Conservation (phyloP, 2,113 vertebrate genomes). For the Gopherus flavomarginatus region DNA sequence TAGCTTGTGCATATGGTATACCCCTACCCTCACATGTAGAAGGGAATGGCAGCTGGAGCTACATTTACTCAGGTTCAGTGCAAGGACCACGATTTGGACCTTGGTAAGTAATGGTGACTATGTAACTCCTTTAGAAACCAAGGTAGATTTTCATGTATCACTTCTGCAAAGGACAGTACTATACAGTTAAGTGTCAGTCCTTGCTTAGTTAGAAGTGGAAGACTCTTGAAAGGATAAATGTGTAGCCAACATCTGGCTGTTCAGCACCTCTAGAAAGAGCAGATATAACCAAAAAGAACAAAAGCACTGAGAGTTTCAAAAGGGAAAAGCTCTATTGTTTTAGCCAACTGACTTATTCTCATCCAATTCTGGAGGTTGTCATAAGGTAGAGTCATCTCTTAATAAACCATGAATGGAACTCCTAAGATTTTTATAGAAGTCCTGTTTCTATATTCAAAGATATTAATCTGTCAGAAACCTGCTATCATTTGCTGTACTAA, state of each 20-base stretch:
- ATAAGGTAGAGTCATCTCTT: neutral
- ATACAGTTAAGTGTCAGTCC: neutral
- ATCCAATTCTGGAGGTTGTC: neutral
- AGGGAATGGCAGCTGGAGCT: neutral
- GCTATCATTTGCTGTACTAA: neutral
- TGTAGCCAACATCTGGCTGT: neutral
- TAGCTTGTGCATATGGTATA: neutral
- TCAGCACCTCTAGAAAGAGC: neutral
- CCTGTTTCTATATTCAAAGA: neutral
- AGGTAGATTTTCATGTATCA: neutral
- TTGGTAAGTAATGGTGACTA: neutral
- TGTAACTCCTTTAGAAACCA: neutral
- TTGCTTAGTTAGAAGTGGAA: neutral
- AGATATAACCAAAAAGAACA: neutral
- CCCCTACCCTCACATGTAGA: neutral
- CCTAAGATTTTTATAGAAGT: neutral
- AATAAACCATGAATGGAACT: neutral
- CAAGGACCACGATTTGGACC: neutral
- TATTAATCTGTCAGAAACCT: accelerated
- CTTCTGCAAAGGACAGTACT: neutral
- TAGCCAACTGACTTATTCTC: neutral
- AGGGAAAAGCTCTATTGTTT: neutral
- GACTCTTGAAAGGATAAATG: neutral
- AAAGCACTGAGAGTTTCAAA: accelerated
- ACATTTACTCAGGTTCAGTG: neutral